phyloP scores from a whole-genome alignment of 2,888 invertebrate species.

The Tryphoninae sp. region DNA sequence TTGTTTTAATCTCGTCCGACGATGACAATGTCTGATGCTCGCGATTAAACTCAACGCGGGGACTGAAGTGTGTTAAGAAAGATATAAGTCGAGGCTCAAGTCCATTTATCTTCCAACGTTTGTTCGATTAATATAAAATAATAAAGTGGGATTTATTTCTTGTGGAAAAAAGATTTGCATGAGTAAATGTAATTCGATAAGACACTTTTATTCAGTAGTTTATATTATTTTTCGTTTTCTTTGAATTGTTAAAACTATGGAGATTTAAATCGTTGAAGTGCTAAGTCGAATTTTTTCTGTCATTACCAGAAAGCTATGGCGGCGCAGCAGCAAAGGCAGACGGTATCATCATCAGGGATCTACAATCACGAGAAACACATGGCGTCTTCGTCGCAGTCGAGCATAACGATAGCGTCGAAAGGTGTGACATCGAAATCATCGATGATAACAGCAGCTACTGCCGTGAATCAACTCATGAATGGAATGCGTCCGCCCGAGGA shows the following conservation, averaged over 20 bases:
- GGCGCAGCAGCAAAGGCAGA: constrained; percentile 90
- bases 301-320: constrained; percentile 81
- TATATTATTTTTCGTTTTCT: not conserved
- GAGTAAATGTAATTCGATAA: not conserved
- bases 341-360: constrained; percentile 90
- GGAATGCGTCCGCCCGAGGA: constrained; percentile 88
- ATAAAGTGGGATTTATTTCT: too few species aligned
- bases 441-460: constrained; percentile 81
- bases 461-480: constrained; percentile 86
- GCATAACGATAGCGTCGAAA: constrained; percentile 90
- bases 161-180: too few species aligned
- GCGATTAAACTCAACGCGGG: too few species aligned
- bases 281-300: constrained; percentile 1
- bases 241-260: not conserved
- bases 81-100: too few species aligned
- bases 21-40: too few species aligned
- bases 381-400: constrained; percentile 89
- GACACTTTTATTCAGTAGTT: not conserved
- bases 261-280: too few species aligned
- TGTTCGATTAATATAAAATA: too few species aligned
- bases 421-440: constrained; percentile 84
- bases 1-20: too few species aligned
- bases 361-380: constrained; percentile 90
- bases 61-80: too few species aligned
- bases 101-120: too few species aligned